Evolutionary conservation across 2,888 invertebrate species (phyloP), one percentile per base, ranked within the genome.

Genomic region (Temnothorax rugatulus): DNA sequence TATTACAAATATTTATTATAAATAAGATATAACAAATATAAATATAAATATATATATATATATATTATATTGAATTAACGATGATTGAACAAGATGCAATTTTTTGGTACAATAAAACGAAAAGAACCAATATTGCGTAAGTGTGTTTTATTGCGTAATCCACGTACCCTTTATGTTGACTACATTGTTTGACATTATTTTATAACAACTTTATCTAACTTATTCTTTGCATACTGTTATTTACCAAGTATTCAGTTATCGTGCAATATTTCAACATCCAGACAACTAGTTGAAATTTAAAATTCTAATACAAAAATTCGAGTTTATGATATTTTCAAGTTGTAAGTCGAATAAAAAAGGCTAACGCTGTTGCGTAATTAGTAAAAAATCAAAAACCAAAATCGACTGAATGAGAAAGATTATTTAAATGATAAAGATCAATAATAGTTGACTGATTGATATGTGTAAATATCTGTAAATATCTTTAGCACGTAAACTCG

Each of bases 81-180:
- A 91, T 90, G 92, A 92, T 92, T 91, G 89, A 92, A 92, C 87
- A 89, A 90, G 91, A 93, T 92, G 90, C 89, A 91, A 92, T 92
- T 93, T 93, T 93, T 93, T 93, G 93, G 93, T 93, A 93, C 93
- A 93, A 93, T 93, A 93, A 93, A 93, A 90, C 75, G 83, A 87
- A 91, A 91, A 92, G 59, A 86, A 91, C 84, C 82, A 90, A 89
- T 44, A 64, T 71, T 52, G 84, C 64, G 61, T 9, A 8, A 44
- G 38, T 87, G 71, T 77, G 9, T 88, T 83, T 82, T 29, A 69
- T 69, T 69, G 29, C 44, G 8, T 7, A 52, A 34, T 63, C 63
- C 69, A 52, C 4, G 38, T 77, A n/a, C 9, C 69, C n/a, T 11
- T 73, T 34, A 41, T 50, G 15, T 47, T 61, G 8, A 18, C 38